Base-by-base conservation (phyloP, 2,113 vertebrate genomes). In the Lophura nycthemera region DNA sequence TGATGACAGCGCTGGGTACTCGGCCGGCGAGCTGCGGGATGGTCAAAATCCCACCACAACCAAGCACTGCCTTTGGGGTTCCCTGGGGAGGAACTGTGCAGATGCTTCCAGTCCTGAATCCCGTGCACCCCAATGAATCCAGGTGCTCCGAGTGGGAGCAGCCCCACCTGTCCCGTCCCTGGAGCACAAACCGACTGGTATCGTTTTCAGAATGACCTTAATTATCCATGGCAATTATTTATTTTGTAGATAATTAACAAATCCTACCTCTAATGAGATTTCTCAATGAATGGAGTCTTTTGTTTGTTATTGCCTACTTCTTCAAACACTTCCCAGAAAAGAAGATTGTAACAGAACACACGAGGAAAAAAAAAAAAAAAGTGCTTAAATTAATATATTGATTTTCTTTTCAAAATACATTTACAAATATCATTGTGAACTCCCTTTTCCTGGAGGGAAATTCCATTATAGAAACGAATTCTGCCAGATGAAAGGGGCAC, bases 341-440 rank as follows among this genome's bases (percentile, higher is more conserved):
- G 2, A 76, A 75, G 60, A 21, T 8, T 5, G 7, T 42, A 67
- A 40, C 6, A 48, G 13, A 5, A 61, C 12, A 19, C 11, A 38
- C 0, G 2, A 40, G n/a, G 25, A 13, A 13, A 13, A 27, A 27
- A 52, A 38, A 29, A 3, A 2, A 24, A 69, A 66, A 13, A 47
- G 69, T 30, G 17, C n/a, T 59, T 11, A 65, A 42, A 65, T 48
- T 43, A 18, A 80, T 29, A 56, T 38, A 17, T 42, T 13, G 0
- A 8, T 38, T 77, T 48, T 74, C 12, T 70, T 80, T 76, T 57
- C 2, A 12, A 78, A 92, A 60, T 12, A 30, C 2, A 10, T 6
- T 80, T 32, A 17, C 19, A 80, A 79, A 3, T 65, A 57, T 4
- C 38, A 47, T 2, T 34, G 22, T 66, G n/a, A 66, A 2, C 8